These are phyloP conservation scores for Augochlorella aurata DNA, from an alignment of 2,888 invertebrate genomes.

Conservation along the genomic window DNA sequence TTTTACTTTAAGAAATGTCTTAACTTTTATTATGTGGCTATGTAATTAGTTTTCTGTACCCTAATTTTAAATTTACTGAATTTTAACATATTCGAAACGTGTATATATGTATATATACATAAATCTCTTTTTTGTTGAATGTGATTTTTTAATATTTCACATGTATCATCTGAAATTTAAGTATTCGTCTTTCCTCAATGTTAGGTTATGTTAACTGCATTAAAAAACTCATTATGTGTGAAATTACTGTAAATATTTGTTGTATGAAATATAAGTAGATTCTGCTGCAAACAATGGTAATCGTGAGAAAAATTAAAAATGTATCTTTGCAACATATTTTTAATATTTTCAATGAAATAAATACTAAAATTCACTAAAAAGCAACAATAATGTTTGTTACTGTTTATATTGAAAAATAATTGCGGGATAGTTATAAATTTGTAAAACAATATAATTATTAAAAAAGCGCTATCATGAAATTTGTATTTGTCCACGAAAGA, in stretches of 20 bases:
- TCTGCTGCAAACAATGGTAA: not conserved
- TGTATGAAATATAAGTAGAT: not conserved
- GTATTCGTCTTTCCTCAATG: not conserved
- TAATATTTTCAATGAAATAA: not conserved
- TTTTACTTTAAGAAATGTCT: conserved; percentile 11
- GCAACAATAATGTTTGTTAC: not conserved
- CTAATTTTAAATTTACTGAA: not conserved
- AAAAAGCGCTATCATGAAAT: not conserved
- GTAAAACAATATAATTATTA: not conserved
- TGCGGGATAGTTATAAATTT: not conserved
- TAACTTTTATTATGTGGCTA: not conserved
- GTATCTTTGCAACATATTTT: not conserved
- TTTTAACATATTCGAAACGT: not conserved
- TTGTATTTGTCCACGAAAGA: not conserved
- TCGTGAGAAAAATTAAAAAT: not conserved
- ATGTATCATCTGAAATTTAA: not conserved
- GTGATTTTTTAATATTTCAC: not conserved
- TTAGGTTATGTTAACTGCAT: conserved; percentile 50
- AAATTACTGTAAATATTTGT: conserved; percentile 6
- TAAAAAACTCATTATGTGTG: conserved; percentile 2
- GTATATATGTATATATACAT: not conserved
- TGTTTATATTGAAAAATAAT: not conserved
- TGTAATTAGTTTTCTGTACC: not conserved
- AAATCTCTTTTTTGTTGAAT: not conserved
- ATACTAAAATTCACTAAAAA: not conserved